These are phyloP conservation scores for Tadarida brasiliensis DNA, from an alignment of 2,797 vertebrate species.

Conservation along the genomic window DNA sequence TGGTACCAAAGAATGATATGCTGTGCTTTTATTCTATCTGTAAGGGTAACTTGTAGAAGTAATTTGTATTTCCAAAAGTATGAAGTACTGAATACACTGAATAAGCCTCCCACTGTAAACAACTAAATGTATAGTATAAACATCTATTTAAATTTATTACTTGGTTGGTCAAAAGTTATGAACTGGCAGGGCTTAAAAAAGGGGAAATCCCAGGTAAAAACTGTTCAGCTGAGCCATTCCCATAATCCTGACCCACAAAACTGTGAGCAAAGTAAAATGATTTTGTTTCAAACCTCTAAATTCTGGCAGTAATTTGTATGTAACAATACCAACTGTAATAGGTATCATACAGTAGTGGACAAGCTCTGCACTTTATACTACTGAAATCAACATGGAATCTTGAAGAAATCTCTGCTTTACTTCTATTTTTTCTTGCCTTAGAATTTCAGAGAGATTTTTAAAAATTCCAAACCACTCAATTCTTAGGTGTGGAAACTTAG, in stretches of 20 bases:
- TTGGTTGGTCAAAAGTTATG: not conserved
- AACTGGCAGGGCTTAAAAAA: not conserved
- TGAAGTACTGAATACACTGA: slow-evolving; percentile 14
- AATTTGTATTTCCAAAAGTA: slow-evolving; percentile 17
- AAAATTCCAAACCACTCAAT: slow-evolving; percentile 18
- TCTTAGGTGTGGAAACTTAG: slow-evolving; percentile 35
- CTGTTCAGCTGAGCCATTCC: not conserved
- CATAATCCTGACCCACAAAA: not conserved
- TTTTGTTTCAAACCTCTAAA: slow-evolving; percentile 31
- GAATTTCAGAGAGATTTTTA: not conserved
- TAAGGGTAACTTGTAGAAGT: not conserved
- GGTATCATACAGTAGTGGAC: not conserved
- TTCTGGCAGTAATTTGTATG: not conserved
- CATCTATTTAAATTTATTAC: not conserved
- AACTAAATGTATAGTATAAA: not conserved
- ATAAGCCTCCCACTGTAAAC: not conserved
- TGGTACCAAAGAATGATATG: slow-evolving; percentile 40
- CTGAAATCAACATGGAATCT: not conserved
- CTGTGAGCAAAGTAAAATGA: not conserved
- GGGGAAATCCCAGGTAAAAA: not conserved
- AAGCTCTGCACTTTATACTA: not conserved
- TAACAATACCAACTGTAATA: not conserved
- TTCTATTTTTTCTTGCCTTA: slow-evolving; percentile 12
- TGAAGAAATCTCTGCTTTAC: not conserved
- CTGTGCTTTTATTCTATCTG: slow-evolving; percentile 11